A percentile compares a stretch with the other conserved stretches of the same genome.
phyloP scores from a whole-genome alignment of 2,797 vertebrate genomes.

The Calcarius lapponicus region DNA sequence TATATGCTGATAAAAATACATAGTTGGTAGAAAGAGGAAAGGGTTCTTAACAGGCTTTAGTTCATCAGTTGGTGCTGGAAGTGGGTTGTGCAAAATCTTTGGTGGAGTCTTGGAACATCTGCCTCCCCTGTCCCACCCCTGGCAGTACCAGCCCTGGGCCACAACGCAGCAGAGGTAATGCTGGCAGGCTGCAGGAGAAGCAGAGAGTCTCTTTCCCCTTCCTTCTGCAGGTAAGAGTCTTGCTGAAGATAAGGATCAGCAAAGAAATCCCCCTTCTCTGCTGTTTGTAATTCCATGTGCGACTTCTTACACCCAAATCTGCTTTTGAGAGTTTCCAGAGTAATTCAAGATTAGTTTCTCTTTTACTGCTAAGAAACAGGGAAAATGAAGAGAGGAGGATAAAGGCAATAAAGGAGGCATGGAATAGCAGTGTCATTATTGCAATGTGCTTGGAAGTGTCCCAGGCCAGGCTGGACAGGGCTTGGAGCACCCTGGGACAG shows the following conservation, averaged over 20 bases:
- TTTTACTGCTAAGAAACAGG: background rate
- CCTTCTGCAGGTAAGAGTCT: background rate
- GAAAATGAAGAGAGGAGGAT: background rate
- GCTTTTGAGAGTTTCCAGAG: background rate
- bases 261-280: background rate
- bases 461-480: accelerated
- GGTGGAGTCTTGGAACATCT: background rate
- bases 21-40: background rate
- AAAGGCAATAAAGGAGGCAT: background rate
- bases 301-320: background rate
- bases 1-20: background rate
- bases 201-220: background rate
- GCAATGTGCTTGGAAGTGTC: background rate
- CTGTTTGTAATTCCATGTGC: background rate
- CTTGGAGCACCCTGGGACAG: background rate
- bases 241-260: background rate
- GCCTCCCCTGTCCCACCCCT: background rate
- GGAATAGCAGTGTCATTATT: background rate
- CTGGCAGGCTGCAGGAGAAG: background rate
- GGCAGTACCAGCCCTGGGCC: background rate
- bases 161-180: accelerated
- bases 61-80: background rate
- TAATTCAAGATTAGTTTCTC: background rate
- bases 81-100: background rate
- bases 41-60: background rate